Evolutionary conservation across 2,113 vertebrate genomes (phyloP).

Genomic region (Acanthisitta chloris): DNA sequence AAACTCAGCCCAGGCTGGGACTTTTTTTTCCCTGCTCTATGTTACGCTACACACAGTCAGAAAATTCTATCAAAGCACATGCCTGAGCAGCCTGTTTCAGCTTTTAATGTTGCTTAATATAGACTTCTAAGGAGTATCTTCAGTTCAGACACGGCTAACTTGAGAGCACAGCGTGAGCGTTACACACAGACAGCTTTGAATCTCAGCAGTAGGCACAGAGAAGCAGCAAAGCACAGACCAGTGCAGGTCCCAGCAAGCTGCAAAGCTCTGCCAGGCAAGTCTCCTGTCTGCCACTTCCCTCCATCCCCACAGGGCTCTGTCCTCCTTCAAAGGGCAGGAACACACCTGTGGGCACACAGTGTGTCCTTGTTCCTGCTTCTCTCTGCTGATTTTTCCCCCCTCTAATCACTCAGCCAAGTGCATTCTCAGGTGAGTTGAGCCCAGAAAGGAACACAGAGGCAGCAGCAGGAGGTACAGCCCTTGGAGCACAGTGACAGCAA

Average conservation of each 20-base stretch:
- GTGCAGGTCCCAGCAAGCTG: not conserved
- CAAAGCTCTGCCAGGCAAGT: not conserved
- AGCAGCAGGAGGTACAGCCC: not conserved
- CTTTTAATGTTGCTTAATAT: slow-evolving; percentile 12
- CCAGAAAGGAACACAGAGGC: not conserved
- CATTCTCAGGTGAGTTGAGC: not conserved
- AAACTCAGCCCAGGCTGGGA: not conserved
- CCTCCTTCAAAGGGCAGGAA: not conserved
- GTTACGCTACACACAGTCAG: not conserved
- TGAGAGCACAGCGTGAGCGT: not conserved
- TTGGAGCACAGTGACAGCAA: not conserved
- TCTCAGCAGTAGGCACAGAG: rapidly evolving
- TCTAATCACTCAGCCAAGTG: not conserved
- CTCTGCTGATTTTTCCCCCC: not conserved
- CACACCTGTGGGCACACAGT: no score
- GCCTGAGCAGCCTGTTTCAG: not conserved
- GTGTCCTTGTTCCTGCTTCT: rapidly evolving
- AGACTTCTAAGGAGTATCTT: not conserved
- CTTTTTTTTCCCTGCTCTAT: not conserved
- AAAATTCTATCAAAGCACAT: not conserved
- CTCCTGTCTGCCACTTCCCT: not conserved
- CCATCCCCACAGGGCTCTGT: no score
- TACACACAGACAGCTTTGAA: not conserved
- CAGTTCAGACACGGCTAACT: not conserved
- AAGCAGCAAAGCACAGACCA: not conserved